Percentiles rank a stretch among this genome's conserved stretches.
Conservation (phyloP, 2,113 vertebrate species). For the Hystrix brachyura region DNA sequence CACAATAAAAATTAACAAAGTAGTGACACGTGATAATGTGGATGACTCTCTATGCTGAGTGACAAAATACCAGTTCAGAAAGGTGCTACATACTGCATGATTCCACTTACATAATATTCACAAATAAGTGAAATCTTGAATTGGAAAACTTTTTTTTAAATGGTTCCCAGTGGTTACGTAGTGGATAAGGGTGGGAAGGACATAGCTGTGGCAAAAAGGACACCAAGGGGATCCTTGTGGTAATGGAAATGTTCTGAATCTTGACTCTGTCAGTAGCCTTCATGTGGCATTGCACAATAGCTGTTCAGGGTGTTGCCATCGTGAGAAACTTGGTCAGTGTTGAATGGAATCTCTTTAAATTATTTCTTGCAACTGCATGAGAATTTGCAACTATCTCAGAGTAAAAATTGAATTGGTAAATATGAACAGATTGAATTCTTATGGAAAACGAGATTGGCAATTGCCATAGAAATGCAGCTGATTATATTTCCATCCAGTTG, state of each 20-base stretch:
- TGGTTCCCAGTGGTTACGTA: neutral
- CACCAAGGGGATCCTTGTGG: neutral
- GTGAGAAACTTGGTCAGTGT: neutral
- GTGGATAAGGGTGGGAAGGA: neutral
- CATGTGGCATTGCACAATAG: neutral
- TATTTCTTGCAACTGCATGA: neutral
- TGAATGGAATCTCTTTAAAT: neutral
- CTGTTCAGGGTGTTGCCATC: neutral
- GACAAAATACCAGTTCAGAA: neutral
- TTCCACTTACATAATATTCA: neutral
- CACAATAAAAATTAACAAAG: neutral
- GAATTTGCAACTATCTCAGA: neutral
- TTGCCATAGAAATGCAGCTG: neutral
- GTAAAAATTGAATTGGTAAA: neutral
- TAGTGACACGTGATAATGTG: neutral
- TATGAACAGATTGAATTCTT: neutral
- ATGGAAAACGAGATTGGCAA: neutral
- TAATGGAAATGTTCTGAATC: neutral
- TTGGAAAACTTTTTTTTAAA: neutral
- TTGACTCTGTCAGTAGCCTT: neutral
- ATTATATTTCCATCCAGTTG: neutral
- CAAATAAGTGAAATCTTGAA: neutral
- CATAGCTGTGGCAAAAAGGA: neutral
- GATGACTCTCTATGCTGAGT: neutral
- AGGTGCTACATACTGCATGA: neutral